Conservation (phyloP, 1,140 invertebrate species). For the Frieseomelitta varia region DNA sequence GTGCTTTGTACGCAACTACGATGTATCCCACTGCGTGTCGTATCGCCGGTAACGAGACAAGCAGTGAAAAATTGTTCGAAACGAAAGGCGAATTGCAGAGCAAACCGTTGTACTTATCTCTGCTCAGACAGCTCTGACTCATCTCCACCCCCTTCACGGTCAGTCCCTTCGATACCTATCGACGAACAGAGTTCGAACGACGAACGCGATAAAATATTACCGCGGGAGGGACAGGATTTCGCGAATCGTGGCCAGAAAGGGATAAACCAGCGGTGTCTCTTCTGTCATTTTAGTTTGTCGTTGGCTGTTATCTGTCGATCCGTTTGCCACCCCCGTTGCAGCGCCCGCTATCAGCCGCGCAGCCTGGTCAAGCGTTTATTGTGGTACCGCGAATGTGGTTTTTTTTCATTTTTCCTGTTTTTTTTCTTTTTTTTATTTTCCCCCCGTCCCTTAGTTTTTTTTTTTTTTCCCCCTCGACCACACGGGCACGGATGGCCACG, state of each 20-base stretch:
- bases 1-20: too few relatives aligned
- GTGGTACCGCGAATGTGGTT: not conserved
- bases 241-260: conserved; percentile 51
- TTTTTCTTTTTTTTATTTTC: too few relatives aligned
- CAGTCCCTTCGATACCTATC: not conserved
- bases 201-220: conserved; percentile 54
- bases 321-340: not conserved
- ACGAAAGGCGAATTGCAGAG: too few relatives aligned
- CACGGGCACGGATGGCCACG: not conserved
- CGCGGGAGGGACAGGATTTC: conserved; percentile 30
- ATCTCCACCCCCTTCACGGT: conserved; percentile 2
- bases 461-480: not conserved
- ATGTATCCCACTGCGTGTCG: too few relatives aligned
- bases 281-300: conserved; percentile 54
- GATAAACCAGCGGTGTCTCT: conserved; percentile 41
- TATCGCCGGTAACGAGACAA: too few relatives aligned
- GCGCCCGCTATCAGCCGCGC: conserved; percentile 24
- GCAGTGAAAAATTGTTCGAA: too few relatives aligned
- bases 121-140: too few relatives aligned
- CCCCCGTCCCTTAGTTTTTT: not conserved
- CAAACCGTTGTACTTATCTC: too few relatives aligned
- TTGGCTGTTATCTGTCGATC: conserved; percentile 57
- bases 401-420: not conserved
- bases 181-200: not conserved
- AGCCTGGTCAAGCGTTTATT: conserved; percentile 35